phyloP scores from a whole-genome alignment of 2,888 invertebrate genomes.

The Athripsodes cinereus region DNA sequence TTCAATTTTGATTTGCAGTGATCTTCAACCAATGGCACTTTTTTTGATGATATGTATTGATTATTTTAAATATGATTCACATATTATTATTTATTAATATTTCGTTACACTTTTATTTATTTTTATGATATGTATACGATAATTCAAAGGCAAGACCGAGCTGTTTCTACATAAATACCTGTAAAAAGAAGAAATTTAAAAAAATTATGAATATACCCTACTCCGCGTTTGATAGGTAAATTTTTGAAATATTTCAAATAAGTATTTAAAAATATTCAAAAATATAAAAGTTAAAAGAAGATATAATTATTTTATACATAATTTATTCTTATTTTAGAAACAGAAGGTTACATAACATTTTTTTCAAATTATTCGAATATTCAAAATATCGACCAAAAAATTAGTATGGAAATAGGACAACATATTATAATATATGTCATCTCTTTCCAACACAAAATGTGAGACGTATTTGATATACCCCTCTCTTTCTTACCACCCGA shows the following conservation, averaged over 20 bases:
- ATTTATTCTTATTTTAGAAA: too few species aligned
- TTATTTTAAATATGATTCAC: background rate
- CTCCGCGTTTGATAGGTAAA: too few species aligned
- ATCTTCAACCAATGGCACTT: background rate
- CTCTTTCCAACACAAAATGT: background rate
- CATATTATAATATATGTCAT: background rate
- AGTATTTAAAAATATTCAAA: too few species aligned
- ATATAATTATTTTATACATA: too few species aligned
- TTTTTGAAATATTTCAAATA: too few species aligned
- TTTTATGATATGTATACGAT: slow-evolving; percentile 1
- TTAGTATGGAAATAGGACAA: background rate
- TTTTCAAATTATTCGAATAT: too few species aligned
- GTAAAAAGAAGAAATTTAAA: background rate
- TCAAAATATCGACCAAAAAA: background rate
- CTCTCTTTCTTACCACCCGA: background rate
- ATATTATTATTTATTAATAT: background rate
- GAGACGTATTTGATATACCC: background rate
- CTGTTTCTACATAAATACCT: background rate
- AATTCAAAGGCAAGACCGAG: background rate
- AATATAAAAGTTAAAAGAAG: too few species aligned
- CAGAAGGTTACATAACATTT: too few species aligned
- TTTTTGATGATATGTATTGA: slow-evolving; percentile 1
- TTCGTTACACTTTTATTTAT: background rate
- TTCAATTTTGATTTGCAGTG: background rate
- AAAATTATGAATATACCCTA: too few species aligned